These are phyloP conservation scores for Chymomyza caudatula DNA, from an alignment of 2,888 invertebrate genomes.

Conservation along the genomic window DNA sequence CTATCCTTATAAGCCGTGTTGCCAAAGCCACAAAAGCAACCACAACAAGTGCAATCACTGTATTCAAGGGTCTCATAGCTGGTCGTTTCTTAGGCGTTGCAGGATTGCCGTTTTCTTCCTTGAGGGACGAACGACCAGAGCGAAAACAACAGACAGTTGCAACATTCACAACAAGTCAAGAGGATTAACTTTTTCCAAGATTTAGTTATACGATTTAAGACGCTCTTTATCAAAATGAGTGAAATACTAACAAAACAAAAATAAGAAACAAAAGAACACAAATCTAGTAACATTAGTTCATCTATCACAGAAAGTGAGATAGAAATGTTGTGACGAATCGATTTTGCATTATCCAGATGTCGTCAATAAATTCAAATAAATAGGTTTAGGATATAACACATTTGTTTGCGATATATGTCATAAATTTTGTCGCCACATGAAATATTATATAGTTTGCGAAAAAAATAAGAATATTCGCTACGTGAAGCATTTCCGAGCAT, in stretches of 20 bases:
- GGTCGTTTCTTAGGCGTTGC: background rate
- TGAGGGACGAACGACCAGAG: background rate
- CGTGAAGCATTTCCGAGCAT: no score
- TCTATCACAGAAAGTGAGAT: no score
- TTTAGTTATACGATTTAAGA: background rate
- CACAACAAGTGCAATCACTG: background rate
- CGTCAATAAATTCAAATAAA: no score
- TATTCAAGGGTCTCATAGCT: background rate
- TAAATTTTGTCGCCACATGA: no score
- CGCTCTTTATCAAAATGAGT: background rate
- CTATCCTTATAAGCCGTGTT: no score
- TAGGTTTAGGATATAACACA: no score
- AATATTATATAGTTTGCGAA: no score
- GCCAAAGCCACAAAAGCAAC: background rate
- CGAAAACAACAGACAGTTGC: background rate
- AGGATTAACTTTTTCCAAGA: background rate
- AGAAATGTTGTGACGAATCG: no score
- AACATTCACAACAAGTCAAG: background rate
- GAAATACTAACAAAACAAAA: background rate
- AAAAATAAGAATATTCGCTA: no score
- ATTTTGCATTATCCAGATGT: no score
- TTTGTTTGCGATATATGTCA: no score
- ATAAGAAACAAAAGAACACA: background rate
- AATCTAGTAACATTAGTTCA: background rate
- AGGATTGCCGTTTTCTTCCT: background rate